Conservation (phyloP, 1,140 invertebrate genomes). For the Holotrichia oblita region DNA sequence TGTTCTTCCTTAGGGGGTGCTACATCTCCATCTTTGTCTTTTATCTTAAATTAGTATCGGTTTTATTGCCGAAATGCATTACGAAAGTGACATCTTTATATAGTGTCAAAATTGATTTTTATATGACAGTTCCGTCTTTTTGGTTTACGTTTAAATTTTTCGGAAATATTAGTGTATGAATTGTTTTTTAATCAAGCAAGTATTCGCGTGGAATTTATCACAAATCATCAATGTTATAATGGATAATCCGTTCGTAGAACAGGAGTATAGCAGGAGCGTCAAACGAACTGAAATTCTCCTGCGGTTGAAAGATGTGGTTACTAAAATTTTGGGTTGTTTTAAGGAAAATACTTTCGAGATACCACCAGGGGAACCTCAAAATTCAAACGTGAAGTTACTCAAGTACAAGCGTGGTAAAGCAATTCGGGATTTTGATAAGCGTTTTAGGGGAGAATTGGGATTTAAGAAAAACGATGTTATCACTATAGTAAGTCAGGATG, state of each 20-base stretch:
- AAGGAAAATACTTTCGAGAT: background rate
- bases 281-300: background rate
- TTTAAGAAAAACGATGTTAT: constrained; percentile 24
- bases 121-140: background rate
- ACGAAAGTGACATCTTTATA: background rate
- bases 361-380: background rate
- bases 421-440: constrained; percentile 1
- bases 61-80: background rate
- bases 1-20: background rate
- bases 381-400: background rate
- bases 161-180: constrained; percentile 12
- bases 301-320: background rate
- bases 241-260: background rate
- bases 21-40: no score
- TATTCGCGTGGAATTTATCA: background rate
- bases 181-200: background rate
- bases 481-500: background rate
- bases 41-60: no score
- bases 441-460: background rate
- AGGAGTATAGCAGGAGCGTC: background rate
- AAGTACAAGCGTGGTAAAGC: constrained; percentile 9
- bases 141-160: background rate
- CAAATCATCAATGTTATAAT: background rate
- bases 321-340: background rate
- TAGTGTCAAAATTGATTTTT: constrained; percentile 3